Percentiles rank a stretch among this genome's conserved stretches.
Evolutionary conservation across 2,888 invertebrate genomes (phyloP).

Genomic region (Fragum sueziense): DNA sequence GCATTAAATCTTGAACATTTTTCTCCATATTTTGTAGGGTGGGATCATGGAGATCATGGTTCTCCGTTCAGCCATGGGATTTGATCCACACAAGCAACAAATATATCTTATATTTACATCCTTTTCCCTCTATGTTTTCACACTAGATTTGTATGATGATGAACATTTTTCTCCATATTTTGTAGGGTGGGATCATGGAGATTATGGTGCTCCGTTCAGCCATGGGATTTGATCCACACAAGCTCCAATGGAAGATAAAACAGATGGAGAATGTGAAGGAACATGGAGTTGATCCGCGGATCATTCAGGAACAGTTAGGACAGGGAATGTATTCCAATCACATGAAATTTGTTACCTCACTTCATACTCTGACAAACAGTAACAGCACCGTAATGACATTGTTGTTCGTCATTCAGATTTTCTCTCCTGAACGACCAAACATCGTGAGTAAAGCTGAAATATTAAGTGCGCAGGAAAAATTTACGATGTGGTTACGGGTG

Average conservation of each 20-base stretch:
- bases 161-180: constrained; percentile 26
- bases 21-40: constrained; percentile 65
- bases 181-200: constrained; percentile 82
- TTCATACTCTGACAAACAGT: constrained; percentile 81
- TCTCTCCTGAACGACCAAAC: constrained; percentile 81
- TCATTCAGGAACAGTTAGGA: constrained; percentile 69
- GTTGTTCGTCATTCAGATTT: constrained; percentile 82
- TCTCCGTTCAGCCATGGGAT: constrained; percentile 82
- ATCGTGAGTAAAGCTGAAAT: constrained; percentile 77
- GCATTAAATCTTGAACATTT: too few species aligned
- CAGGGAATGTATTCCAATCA: constrained; percentile 81
- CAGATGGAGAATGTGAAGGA: constrained; percentile 47
- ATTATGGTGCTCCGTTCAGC: constrained; percentile 83
- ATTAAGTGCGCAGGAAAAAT: constrained; percentile 83
- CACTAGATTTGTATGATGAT: too few species aligned
- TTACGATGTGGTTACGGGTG: constrained; percentile 92
- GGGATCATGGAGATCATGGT: constrained; percentile 83
- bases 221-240: constrained; percentile 80
- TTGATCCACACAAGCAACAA: constrained; percentile 77
- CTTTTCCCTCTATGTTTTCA: too few species aligned
- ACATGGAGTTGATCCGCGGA: constrained; percentile 63
- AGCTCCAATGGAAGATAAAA: constrained; percentile 69
- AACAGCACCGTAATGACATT: constrained; percentile 82
- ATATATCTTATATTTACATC: too few species aligned
- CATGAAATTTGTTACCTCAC: constrained; percentile 81